Conservation (phyloP, 2,797 vertebrate genomes). For the Phyllotis vaccarum region DNA sequence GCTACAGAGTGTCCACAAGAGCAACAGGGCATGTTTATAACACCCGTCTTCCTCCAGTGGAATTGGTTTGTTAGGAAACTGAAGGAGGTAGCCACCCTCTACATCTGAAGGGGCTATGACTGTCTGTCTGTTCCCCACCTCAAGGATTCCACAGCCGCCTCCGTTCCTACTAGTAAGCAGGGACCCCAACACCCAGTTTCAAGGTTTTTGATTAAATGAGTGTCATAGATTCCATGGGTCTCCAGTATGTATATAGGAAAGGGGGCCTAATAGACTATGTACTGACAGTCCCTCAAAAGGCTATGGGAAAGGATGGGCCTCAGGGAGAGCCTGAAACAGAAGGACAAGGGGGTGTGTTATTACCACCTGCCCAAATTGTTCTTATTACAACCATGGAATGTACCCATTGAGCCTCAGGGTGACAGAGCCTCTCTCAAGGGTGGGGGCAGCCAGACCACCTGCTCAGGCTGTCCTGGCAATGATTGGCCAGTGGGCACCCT, state of each 20-base stretch:
- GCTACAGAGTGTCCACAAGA: neutral
- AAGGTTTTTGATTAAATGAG: neutral
- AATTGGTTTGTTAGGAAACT: neutral
- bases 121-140: fast-evolving
- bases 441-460: constrained; percentile 8
- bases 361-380: neutral
- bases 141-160: fast-evolving
- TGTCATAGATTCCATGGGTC: neutral
- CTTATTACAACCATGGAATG: neutral
- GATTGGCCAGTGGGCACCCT: neutral
- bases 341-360: neutral
- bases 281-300: fast-evolving
- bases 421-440: neutral
- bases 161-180: neutral
- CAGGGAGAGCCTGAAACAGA: neutral
- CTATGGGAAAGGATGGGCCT: fast-evolving
- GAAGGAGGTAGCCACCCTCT: neutral
- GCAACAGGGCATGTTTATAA: neutral
- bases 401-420: neutral
- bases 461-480: neutral
- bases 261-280: neutral
- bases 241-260: neutral
- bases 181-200: neutral
- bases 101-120: neutral
- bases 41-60: neutral